Evolutionary conservation across 2,113 vertebrate genomes (phyloP).

Genomic region (Gymnogyps californianus): DNA sequence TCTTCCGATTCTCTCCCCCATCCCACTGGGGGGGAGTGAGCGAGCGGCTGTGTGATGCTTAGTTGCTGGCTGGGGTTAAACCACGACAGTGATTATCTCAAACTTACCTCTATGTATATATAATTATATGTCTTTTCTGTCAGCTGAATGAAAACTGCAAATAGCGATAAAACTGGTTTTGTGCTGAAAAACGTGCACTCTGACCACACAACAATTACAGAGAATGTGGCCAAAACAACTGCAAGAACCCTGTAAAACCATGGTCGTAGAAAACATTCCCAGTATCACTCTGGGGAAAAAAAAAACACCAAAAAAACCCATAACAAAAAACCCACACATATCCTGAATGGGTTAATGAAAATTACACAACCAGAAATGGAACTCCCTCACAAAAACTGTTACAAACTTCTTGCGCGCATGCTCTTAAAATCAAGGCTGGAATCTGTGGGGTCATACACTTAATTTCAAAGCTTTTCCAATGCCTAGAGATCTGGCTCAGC

Average conservation of each 20-base stretch:
- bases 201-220: conserved; percentile 92
- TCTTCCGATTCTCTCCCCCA: too few relatives aligned
- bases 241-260: conserved; percentile 85
- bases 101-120: conserved; percentile 89
- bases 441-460: not conserved
- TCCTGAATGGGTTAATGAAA: not conserved
- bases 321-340: too few relatives aligned
- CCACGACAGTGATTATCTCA: not conserved
- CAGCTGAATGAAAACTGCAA: conserved; percentile 88
- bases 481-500: not conserved
- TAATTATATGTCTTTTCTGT: conserved; percentile 90
- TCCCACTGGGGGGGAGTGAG: too few relatives aligned
- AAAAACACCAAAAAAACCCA: too few relatives aligned
- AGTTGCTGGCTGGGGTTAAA: too few relatives aligned
- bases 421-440: not conserved
- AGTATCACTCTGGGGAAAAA: conserved; percentile 90
- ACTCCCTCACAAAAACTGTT: not conserved
- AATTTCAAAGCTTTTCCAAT: not conserved
- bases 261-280: conserved; percentile 87
- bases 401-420: accelerated
- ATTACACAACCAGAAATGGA: not conserved
- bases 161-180: conserved; percentile 86
- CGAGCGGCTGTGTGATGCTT: too few relatives aligned
- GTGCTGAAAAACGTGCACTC: conserved; percentile 96
- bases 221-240: conserved; percentile 80